These are phyloP conservation scores for Zootoca vivipara DNA, from an alignment of 2,113 vertebrate species.

Conservation along the genomic window DNA sequence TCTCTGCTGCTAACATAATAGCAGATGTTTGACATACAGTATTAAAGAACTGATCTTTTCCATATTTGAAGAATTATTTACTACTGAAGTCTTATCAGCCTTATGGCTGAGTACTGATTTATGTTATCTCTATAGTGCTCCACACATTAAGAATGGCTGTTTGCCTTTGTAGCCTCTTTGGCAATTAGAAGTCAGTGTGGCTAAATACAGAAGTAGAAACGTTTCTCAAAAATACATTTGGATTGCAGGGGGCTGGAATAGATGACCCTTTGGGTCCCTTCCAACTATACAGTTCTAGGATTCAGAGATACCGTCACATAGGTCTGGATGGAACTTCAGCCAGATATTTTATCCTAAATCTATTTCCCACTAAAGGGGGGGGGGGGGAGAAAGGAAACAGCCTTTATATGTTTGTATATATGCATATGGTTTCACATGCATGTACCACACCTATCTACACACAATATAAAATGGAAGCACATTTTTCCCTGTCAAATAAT, in stretches of 20 bases:
- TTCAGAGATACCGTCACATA: background rate
- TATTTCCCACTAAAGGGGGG: background rate
- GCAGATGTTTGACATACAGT: conserved; percentile 10
- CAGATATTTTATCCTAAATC: background rate
- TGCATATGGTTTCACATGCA: background rate
- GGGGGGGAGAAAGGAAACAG: no score
- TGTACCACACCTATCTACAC: background rate
- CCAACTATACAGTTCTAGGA: no score
- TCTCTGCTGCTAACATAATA: conserved; percentile 11
- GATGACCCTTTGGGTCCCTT: no score
- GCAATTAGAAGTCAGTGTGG: background rate
- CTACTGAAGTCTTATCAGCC: background rate
- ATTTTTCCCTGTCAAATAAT: no score
- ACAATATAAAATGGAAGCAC: no score
- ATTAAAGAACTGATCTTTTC: background rate
- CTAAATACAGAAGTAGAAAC: background rate
- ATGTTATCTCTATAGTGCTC: background rate
- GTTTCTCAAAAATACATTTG: background rate
- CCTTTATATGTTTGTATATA: background rate
- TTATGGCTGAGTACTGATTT: background rate
- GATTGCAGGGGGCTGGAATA: no score
- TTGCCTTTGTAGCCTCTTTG: background rate
- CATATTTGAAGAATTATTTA: background rate
- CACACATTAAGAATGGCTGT: background rate
- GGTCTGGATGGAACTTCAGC: background rate